Conservation (phyloP, 2,797 vertebrate species). For the Chiloscyllium punctatum region DNA sequence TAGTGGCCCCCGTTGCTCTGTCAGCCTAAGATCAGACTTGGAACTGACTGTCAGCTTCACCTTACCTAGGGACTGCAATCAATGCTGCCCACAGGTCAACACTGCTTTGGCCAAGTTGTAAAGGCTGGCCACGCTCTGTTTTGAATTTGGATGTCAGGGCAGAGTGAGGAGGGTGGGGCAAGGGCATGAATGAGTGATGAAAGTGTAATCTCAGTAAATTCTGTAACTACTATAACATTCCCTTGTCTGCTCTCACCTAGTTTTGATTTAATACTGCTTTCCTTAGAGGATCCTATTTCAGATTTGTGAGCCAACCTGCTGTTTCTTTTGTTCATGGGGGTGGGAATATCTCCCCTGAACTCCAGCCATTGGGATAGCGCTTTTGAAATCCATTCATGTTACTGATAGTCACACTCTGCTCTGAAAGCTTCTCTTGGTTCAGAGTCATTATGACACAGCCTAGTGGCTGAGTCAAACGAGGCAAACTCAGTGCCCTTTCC, state of each 20-base stretch:
- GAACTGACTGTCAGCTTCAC: not conserved
- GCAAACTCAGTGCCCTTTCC: not conserved
- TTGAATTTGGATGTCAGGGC: no score
- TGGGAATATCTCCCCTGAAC: not conserved
- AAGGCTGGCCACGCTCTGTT: no score
- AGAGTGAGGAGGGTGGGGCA: no score
- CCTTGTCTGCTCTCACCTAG: not conserved
- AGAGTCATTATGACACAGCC: not conserved
- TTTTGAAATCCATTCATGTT: not conserved
- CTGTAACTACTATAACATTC: not conserved
- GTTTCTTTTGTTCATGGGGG: no score
- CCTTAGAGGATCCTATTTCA: no score
- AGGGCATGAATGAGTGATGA: no score
- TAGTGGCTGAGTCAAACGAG: not conserved
- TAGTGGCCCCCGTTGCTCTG: no score
- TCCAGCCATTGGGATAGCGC: not conserved
- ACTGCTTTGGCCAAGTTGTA: not conserved
- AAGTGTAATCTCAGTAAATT: not conserved
- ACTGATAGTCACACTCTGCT: not conserved
- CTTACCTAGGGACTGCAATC: not conserved
- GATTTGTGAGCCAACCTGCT: no score
- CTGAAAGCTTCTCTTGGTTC: not conserved
- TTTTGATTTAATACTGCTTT: not conserved
- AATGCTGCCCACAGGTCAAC: not conserved
- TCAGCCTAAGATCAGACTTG: not conserved